Evolutionary conservation across 2,888 invertebrate genomes (phyloP).

Genomic region (Cephus runcator): DNA sequence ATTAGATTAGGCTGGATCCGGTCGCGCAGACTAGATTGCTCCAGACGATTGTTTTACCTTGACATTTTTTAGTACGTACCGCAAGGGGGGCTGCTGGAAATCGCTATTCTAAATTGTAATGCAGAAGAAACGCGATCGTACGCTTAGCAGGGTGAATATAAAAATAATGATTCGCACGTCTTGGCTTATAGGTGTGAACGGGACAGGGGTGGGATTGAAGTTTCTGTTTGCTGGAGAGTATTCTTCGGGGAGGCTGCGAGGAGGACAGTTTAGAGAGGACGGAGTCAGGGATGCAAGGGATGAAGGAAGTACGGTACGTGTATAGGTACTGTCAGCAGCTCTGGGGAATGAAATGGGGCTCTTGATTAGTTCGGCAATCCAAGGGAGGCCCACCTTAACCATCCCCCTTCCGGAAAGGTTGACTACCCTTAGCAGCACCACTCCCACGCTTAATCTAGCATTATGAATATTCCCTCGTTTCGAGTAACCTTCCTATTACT

Average conservation of each 20-base stretch:
- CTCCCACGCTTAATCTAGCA: constrained; percentile 58
- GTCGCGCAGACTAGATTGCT: neutral
- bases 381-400: constrained; percentile 1
- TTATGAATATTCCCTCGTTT: constrained; percentile 61
- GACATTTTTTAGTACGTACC: neutral
- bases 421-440: constrained; percentile 26
- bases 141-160: neutral
- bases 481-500: constrained; percentile 8
- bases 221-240: neutral
- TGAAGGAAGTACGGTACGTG: constrained; percentile 6
- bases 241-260: neutral
- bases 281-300: constrained; percentile 22
- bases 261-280: constrained; percentile 13
- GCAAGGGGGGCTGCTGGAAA: neutral
- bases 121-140: neutral
- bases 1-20: neutral
- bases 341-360: constrained; percentile 53
- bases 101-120: neutral
- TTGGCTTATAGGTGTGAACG: neutral
- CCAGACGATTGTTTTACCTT: neutral
- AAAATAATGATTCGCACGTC: neutral
- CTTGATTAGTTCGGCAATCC: constrained; percentile 59
- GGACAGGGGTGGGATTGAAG: neutral
- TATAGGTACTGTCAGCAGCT: neutral
- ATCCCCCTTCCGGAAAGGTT: constrained; percentile 21